Conservation (phyloP, 2,113 vertebrate species). For the Nannospalax galili region DNA sequence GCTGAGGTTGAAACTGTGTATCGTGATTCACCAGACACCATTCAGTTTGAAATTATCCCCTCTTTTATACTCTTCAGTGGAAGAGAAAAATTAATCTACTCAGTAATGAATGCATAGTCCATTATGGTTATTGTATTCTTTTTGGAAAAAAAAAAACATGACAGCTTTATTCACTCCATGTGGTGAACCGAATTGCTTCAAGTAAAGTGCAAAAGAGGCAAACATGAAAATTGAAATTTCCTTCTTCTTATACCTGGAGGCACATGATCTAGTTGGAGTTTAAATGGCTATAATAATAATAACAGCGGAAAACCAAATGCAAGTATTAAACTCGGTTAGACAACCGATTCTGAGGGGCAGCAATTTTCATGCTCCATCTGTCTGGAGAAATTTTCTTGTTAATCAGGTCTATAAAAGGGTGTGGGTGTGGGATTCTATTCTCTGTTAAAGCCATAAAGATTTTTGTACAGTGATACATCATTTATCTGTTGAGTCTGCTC, state of each 20-base stretch:
- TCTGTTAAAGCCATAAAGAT: slow-evolving; percentile 39
- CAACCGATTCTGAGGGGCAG: slow-evolving; percentile 60
- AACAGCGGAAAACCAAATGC: slow-evolving; percentile 70
- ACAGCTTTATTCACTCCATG: slow-evolving; percentile 76
- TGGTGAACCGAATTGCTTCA: slow-evolving; percentile 75
- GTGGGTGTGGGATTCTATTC: slow-evolving; percentile 5
- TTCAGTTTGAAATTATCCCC: slow-evolving; percentile 71
- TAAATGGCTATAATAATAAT: slow-evolving; percentile 68
- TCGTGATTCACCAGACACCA: slow-evolving; percentile 70
- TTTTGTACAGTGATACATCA: slow-evolving; percentile 16
- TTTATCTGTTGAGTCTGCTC: slow-evolving; percentile 55
- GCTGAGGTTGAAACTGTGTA: slow-evolving; percentile 44
- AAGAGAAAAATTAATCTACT: slow-evolving; percentile 73
- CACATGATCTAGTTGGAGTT: slow-evolving; percentile 39
- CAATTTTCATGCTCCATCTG: slow-evolving; percentile 61
- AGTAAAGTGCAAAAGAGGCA: slow-evolving; percentile 69
- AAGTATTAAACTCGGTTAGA: slow-evolving; percentile 64
- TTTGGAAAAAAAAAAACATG: slow-evolving; percentile 57
- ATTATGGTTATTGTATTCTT: slow-evolving; percentile 71
- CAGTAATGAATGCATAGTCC: slow-evolving; percentile 62
- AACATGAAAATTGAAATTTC: slow-evolving; percentile 71
- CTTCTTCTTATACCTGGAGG: slow-evolving; percentile 70
- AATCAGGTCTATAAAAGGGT: slow-evolving; percentile 61
- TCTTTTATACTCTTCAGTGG: slow-evolving; percentile 63
- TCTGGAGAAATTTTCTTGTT: slow-evolving; percentile 65